phyloP scores from a whole-genome alignment of 2,113 vertebrate genomes.

The Gila orcuttii region DNA sequence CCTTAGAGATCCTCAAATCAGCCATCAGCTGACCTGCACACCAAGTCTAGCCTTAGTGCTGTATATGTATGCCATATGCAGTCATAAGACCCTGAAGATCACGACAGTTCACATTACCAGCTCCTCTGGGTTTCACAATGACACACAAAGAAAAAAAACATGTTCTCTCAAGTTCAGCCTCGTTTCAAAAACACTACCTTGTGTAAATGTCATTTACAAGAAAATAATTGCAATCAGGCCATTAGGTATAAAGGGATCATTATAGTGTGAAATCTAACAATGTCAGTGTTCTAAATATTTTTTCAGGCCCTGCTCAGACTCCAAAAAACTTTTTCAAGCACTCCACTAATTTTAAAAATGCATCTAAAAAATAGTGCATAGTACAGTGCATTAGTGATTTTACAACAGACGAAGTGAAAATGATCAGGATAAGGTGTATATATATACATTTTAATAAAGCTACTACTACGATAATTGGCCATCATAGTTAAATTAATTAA shows the following conservation, averaged over 20 bases:
- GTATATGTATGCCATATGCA: neutral
- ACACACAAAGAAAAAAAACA: neutral
- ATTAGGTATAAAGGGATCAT: neutral
- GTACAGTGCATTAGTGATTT: neutral
- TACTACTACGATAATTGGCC: neutral
- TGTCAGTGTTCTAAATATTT: neutral
- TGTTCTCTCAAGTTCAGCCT: neutral
- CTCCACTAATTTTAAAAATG: neutral
- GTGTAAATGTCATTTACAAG: neutral
- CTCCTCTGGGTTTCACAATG: conserved; percentile 14
- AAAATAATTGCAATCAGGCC: neutral
- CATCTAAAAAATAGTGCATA: neutral
- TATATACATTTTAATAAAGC: too few relatives aligned
- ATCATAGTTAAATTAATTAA: too few relatives aligned
- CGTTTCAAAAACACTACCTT: neutral
- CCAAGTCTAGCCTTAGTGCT: neutral
- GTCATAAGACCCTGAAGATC: neutral
- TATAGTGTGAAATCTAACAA: neutral
- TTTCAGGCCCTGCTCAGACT: neutral
- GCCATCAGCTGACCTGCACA: conserved; percentile 23
- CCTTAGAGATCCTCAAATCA: conserved; percentile 31
- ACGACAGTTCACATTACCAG: neutral
- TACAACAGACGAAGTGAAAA: too few relatives aligned
- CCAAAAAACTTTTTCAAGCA: neutral
- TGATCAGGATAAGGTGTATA: too few relatives aligned